Evolutionary conservation across 2,888 invertebrate genomes (phyloP), one percentile per base, ranked within the genome.

Genomic region (Coecobrya sp.): DNA sequence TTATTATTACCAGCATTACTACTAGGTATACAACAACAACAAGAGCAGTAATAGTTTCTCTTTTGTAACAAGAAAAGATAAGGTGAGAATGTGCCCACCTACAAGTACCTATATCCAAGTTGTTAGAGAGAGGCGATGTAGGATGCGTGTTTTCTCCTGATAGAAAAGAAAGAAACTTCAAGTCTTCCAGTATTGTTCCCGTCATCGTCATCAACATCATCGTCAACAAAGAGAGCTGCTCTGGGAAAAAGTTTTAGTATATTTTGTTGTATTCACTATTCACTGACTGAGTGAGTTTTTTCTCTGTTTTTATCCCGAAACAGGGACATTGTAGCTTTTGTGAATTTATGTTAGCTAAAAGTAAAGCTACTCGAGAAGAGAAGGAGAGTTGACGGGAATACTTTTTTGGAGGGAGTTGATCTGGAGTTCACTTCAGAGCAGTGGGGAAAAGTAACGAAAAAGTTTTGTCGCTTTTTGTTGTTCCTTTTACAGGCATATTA

Each of bases 91-190:
- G 81, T 30, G 30, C 59, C 8, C 36, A 70, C 68, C 30, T 70
- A 49, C 62, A 85, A 11, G 11, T 27, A 65, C 65, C 2, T 11
- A 27, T 65, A 22, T 22, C 22, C 10, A 65, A 22, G 27, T 65
- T 65, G 65, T 65, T 30, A 8, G 7, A 81, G 82, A 70, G 70
- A 30, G 73, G 49, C 45, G 65, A 19, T 49, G 86, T 62, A 10
- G 73, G 84, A 84, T 84, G 89, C 89, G 84, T 89, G 84, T 84
- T 84, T 84, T 59, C 73, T 73, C 13, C 76, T 84, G 82, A 84
- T 84, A 59, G 82, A 45, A 89, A 22, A 22, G 16, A 62, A 70
- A 70, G 25, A 89, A 84, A 73, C 84, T 59, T 89, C 49, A 55
- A 52, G 36, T 13, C 45, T 68, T 65, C 25, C 16, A 25, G 76